Evolutionary conservation across 2,113 vertebrate species (phyloP).

Genomic region (Sinocyclocheilus rhinocerous): DNA sequence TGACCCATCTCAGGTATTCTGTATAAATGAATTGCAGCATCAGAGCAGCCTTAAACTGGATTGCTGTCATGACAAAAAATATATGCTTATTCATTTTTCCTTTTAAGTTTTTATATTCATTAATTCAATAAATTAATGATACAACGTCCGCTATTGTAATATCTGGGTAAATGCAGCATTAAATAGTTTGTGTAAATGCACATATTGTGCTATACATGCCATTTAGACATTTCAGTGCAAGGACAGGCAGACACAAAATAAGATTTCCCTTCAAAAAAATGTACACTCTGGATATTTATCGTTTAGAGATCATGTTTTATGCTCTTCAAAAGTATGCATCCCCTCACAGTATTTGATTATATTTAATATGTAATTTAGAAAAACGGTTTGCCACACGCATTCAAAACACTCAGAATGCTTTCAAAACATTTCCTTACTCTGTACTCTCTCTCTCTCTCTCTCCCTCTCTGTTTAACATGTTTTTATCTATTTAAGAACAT

Average conservation of each 20-base stretch:
- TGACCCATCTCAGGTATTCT: background rate
- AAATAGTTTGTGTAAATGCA: background rate
- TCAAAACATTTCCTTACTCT: slow-evolving; percentile 10
- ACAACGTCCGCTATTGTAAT: background rate
- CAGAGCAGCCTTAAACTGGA: background rate
- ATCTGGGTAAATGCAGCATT: background rate
- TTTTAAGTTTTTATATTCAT: background rate
- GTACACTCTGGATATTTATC: background rate
- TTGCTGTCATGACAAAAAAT: background rate
- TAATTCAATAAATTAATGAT: background rate
- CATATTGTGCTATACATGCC: background rate
- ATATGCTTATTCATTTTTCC: background rate
- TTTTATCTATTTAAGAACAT: slow-evolving; percentile 37
- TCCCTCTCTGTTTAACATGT: slow-evolving; percentile 4
- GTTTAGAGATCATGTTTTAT: background rate
- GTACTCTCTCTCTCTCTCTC: background rate
- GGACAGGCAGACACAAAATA: background rate
- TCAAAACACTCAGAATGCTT: slow-evolving; percentile 23
- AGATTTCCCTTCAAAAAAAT: background rate
- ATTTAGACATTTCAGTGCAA: background rate
- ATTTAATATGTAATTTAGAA: slow-evolving; percentile 9
- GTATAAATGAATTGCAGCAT: background rate
- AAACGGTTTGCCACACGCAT: background rate
- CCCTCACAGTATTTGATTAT: background rate
- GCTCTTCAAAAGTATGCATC: background rate